Conservation (phyloP, 1,140 invertebrate species). For the Nephila pilipes region DNA sequence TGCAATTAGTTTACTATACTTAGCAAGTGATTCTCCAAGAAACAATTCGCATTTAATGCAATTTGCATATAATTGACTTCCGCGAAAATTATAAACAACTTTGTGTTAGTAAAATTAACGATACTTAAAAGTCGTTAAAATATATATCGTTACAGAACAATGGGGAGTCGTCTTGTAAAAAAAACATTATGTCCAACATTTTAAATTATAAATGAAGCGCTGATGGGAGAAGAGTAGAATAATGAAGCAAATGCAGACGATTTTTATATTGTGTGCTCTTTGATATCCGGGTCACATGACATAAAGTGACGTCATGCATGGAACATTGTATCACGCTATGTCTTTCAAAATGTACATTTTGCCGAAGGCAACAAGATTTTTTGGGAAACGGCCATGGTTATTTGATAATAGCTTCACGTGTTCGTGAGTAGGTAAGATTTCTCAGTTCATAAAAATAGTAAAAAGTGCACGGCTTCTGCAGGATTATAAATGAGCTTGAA, state of each 20-base stretch:
- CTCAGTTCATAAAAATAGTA: neutral
- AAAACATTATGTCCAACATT: neutral
- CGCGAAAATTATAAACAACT: neutral
- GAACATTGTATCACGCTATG: slow-evolving; percentile 29
- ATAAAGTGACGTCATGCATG: slow-evolving; percentile 58
- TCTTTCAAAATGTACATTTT: neutral
- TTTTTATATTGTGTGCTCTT: slow-evolving; percentile 29
- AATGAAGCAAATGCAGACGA: neutral
- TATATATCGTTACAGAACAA: neutral
- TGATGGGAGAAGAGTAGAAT: neutral
- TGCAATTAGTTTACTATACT: neutral
- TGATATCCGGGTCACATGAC: slow-evolving; percentile 47
- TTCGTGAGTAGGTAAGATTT: neutral
- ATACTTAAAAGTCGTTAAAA: neutral
- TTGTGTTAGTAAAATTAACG: neutral
- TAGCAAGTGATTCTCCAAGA: neutral
- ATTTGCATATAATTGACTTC: neutral
- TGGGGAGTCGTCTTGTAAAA: neutral
- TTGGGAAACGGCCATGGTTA: neutral
- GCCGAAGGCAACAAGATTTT: neutral
- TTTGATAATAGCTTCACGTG: neutral
- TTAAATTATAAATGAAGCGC: slow-evolving; percentile 8
- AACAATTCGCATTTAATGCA: neutral
- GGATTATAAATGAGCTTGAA: too few species aligned
- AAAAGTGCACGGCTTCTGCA: neutral